Evolutionary conservation across 2,113 vertebrate genomes (phyloP), one percentile per base, ranked within the genome.

Genomic region (Lanius ludovicianus): DNA sequence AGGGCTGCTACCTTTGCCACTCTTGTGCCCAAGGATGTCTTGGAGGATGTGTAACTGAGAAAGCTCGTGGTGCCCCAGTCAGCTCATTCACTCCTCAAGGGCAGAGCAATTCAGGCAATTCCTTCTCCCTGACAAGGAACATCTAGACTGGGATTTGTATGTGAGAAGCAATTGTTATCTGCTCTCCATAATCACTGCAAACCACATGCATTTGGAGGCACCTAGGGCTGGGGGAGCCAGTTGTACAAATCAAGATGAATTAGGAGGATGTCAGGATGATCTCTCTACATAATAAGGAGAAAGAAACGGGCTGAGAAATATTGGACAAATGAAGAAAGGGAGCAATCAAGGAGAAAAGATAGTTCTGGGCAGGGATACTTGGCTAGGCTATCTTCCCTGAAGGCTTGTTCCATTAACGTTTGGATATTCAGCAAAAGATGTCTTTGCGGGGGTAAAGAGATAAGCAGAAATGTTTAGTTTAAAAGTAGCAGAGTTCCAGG

Each of bases 401-500:
- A 63, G 73, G 62, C 62, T 90, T 92, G 70, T 96, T 97, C 83
- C 85, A 95, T 95, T 94, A 93, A 68, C 7, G 1, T 92, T 90
- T 87, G 87, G 91, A 90, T 90, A 65, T 87, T 90, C 90, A 86
- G 90, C 76, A 93, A 94, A 96, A 96, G 50, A 90, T 95, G 69
- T 90, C 94, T 95, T 84, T 81, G 67, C 64, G 87, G 49, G 74
- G 59, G 85, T 71, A 79, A 83, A 49, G 86, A 95, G 95, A 97
- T 94, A 97, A 94, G 93, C 69, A 95, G 74, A 93, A 97, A 92
- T 64, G 92, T 95, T 97, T 96, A 80, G 90, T 91, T 97, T 96
- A 92, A 93, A 96, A 90, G 91, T 71, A 95, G 86, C 62, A 86
- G 77, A 93, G 62, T 49, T 94, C 91, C 84, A 96, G 77, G 67